phyloP scores from a whole-genome alignment of 2,888 invertebrate species.

The Tuta absoluta region DNA sequence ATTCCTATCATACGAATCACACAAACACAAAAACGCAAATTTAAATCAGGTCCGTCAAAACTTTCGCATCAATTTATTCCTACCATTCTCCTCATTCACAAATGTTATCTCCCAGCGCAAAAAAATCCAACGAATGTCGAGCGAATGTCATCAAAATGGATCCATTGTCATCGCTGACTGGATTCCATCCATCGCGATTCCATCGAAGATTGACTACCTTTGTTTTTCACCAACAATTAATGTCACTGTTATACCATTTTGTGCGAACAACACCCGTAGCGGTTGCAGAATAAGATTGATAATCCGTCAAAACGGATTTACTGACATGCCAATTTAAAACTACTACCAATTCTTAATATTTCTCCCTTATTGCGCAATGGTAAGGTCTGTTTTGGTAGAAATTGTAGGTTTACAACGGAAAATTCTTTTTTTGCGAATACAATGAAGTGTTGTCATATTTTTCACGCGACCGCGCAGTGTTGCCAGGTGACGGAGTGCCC shows the following conservation, averaged over 20 bases:
- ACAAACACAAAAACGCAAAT: conserved; percentile 6
- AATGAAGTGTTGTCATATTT: conserved; percentile 45
- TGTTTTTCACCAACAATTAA: conserved; percentile 30
- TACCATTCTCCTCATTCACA: conserved; percentile 15
- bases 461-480: conserved; percentile 44
- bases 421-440: conserved; percentile 15
- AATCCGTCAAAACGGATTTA: conserved; percentile 27
- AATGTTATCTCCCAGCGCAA: conserved; percentile 16
- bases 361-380: background rate
- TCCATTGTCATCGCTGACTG: conserved; percentile 31
- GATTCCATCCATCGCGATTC: conserved; percentile 25
- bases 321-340: conserved; percentile 14
- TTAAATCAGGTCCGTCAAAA: conserved; percentile 10
- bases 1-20: conserved; percentile 6
- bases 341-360: background rate
- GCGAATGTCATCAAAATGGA: conserved; percentile 27
- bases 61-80: conserved; percentile 15
- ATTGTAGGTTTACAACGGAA: background rate
- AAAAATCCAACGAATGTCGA: conserved; percentile 26
- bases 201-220: conserved; percentile 28
- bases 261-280: conserved; percentile 16
- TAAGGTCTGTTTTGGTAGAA: background rate
- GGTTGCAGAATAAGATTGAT: conserved; percentile 21
- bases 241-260: conserved; percentile 23
- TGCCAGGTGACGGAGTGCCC: conserved; percentile 57